Conservation (phyloP, 2,888 invertebrate genomes). For the Crossocerus cetratus region DNA sequence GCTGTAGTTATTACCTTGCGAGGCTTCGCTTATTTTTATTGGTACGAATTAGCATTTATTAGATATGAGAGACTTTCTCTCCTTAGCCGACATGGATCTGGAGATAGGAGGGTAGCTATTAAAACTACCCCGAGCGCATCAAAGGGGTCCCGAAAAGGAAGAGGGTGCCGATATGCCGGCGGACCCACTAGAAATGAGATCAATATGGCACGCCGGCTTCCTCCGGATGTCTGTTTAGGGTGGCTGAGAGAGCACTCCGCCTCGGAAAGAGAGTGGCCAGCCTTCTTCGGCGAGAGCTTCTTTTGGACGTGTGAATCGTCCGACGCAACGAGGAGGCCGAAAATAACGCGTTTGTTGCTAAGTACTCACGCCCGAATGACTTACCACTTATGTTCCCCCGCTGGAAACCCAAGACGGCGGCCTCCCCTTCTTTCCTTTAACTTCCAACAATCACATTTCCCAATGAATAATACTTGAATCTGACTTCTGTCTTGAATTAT, state of each 20-base stretch:
- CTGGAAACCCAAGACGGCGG: background rate
- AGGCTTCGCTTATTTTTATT: too few relatives aligned
- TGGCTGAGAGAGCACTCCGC: background rate
- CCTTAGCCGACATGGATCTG: too few relatives aligned
- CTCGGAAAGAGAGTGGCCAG: background rate
- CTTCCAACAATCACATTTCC: too few relatives aligned
- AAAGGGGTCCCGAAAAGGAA: conserved; percentile 36
- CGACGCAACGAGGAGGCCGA: conserved; percentile 20
- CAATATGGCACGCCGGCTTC: conserved; percentile 37
- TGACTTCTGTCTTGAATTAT: too few relatives aligned
- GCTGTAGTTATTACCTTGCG: too few relatives aligned
- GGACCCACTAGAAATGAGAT: conserved; percentile 44
- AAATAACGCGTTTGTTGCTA: conserved; percentile 51
- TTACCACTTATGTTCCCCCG: conserved; percentile 27
- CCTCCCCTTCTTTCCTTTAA: background rate
- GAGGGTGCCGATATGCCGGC: conserved; percentile 36
- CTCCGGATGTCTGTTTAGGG: background rate
- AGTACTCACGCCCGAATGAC: conserved; percentile 29
- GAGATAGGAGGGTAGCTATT: conserved; percentile 22
- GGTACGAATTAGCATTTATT: too few relatives aligned
- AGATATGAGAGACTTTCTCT: too few relatives aligned
- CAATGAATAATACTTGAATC: too few relatives aligned
- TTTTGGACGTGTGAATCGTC: conserved; percentile 13
- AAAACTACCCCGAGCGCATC: conserved; percentile 53
- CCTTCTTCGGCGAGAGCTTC: conserved; percentile 15